Evolutionary conservation across 2,797 vertebrate species (phyloP).

Genomic region (Meriones psammophilus): DNA sequence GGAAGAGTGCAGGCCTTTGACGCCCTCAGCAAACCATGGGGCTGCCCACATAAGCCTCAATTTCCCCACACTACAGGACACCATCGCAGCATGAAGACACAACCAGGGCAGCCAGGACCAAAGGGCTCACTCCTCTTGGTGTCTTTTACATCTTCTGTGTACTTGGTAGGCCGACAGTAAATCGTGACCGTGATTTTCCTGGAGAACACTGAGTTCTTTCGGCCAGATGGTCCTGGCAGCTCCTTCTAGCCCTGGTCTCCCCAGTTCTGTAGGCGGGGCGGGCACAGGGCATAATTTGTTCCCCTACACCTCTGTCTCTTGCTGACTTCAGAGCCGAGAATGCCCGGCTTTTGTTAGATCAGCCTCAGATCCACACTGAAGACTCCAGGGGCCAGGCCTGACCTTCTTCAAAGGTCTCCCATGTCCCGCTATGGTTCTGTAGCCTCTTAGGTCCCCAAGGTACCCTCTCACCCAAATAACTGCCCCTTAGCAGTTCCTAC

Average conservation of each 20-base stretch:
- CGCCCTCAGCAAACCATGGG: fast-evolving
- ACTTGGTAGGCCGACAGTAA: neutral
- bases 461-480: neutral
- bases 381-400: neutral
- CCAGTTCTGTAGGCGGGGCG: neutral
- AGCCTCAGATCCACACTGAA: neutral
- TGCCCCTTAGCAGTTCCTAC: constrained; percentile 85
- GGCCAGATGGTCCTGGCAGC: constrained; percentile 46
- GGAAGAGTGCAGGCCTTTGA: fast-evolving
- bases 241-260: neutral
- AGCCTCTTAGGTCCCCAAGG: no score
- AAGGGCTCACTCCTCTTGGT: neutral
- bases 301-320: neutral
- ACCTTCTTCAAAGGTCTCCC: neutral
- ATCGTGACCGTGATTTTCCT: neutral
- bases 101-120: neutral
- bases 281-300: neutral
- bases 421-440: fast-evolving
- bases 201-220: constrained; percentile 50
- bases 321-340: neutral
- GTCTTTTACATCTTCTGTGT: neutral
- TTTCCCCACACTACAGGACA: neutral
- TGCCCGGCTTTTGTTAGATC: neutral
- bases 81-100: neutral
- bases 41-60: neutral